A percentile compares a stretch with the other conserved stretches of the same genome.
Evolutionary conservation across 2,888 invertebrate species (phyloP).

Genomic region (Elmis aenea): DNA sequence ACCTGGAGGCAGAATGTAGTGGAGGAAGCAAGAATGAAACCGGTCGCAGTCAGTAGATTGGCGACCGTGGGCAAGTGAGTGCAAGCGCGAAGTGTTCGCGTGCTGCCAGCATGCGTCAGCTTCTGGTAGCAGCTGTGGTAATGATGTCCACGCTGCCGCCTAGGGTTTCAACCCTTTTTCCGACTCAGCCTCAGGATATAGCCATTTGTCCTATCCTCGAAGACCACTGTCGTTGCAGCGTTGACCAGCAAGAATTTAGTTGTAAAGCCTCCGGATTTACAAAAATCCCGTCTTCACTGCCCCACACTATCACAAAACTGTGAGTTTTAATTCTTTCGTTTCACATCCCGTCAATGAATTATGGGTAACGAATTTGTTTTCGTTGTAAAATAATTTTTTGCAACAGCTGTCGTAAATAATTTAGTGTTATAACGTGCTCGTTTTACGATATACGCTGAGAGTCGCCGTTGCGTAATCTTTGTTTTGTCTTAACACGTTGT

Average conservation of each 20-base stretch:
- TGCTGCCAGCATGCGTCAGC: constrained; percentile 34
- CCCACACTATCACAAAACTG: constrained; percentile 35
- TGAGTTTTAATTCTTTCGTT: constrained; percentile 23
- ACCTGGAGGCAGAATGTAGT: constrained; percentile 22
- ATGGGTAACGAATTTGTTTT: background rate
- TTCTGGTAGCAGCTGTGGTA: constrained; percentile 33
- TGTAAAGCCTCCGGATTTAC: constrained; percentile 36
- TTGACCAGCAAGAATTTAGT: constrained; percentile 33
- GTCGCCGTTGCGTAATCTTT: background rate
- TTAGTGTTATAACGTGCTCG: background rate
- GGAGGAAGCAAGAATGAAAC: constrained; percentile 23
- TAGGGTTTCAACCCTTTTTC: constrained; percentile 12
- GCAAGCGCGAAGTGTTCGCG: constrained; percentile 29
- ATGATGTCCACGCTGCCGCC: constrained; percentile 28
- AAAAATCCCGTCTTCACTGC: constrained; percentile 30
- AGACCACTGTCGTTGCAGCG: constrained; percentile 32
- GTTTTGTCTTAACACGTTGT: background rate
- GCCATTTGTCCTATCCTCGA: constrained; percentile 28
- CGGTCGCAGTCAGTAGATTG: constrained; percentile 31
- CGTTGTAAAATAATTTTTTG: background rate
- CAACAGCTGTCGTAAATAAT: background rate
- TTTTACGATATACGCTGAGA: background rate
- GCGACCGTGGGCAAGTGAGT: constrained; percentile 31
- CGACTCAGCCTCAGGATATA: constrained; percentile 19
- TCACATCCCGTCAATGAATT: constrained; percentile 4